Percentiles rank a stretch among this genome's conserved stretches.
Evolutionary conservation across 2,113 vertebrate species (phyloP).

Genomic region (Burhinus bistriatus): DNA sequence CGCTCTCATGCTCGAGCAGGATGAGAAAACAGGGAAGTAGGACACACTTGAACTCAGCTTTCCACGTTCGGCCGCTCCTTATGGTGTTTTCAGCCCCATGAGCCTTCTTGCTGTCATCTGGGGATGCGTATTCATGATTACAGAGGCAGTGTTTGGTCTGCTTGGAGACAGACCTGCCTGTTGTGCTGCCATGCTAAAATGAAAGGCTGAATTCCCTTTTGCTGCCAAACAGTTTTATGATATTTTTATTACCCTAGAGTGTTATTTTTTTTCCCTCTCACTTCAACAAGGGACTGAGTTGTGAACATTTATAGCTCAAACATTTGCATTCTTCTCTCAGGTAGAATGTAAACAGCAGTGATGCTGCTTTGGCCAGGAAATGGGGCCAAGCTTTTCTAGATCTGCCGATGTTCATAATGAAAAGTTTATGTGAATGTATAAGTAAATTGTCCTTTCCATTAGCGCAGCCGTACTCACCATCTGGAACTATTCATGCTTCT

Average conservation of each 20-base stretch:
- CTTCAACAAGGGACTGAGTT: neutral
- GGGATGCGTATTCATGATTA: neutral
- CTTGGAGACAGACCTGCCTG: neutral
- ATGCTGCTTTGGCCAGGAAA: neutral
- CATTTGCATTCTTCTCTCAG: conserved; percentile 15
- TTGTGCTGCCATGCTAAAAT: neutral
- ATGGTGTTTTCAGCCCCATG: neutral
- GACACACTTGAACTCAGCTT: neutral
- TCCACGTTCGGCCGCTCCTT: neutral
- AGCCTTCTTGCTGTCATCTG: neutral
- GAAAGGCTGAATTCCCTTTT: neutral
- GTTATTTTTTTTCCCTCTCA: neutral
- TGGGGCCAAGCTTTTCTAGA: neutral
- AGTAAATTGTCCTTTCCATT: neutral
- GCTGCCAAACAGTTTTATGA: neutral
- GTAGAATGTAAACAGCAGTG: conserved; percentile 6
- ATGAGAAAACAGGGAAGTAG: neutral
- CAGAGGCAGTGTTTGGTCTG: neutral
- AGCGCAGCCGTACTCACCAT: neutral
- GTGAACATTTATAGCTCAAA: neutral
- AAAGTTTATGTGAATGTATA: neutral
- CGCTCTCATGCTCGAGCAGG: neutral
- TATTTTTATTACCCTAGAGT: neutral
- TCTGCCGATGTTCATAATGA: neutral
- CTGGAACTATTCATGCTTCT: neutral